Evolutionary conservation across 2,888 invertebrate genomes (phyloP).

Genomic region (Leptinotarsa rubiginosa): DNA sequence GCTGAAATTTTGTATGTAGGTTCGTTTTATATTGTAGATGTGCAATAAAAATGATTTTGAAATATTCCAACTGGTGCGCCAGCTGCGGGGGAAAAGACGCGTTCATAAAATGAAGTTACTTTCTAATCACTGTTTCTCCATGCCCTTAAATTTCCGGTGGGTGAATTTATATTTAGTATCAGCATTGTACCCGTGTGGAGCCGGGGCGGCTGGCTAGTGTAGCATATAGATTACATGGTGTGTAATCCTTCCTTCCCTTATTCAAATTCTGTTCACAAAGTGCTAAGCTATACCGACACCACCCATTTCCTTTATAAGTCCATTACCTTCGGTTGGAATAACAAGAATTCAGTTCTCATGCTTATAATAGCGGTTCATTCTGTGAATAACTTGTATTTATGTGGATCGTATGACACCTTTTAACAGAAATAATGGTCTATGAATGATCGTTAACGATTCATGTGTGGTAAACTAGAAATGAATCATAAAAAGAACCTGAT

Average conservation of each 20-base stretch:
- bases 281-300: slow-evolving; percentile 30
- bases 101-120: too few relatives aligned
- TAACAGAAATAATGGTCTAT: slow-evolving; percentile 15
- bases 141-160: too few relatives aligned
- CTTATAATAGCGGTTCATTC: slow-evolving; percentile 1
- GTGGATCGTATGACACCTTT: slow-evolving; percentile 25
- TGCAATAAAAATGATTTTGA: too few relatives aligned
- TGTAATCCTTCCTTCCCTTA: neutral
- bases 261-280: slow-evolving; percentile 35
- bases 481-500: slow-evolving; percentile 9
- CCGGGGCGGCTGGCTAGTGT: too few relatives aligned
- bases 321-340: slow-evolving; percentile 22
- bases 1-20: too few relatives aligned
- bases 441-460: slow-evolving; percentile 2
- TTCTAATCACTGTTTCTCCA: too few relatives aligned
- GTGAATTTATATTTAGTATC: too few relatives aligned
- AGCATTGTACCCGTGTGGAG: too few relatives aligned
- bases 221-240: neutral
- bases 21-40: too few relatives aligned
- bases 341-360: slow-evolving; percentile 23
- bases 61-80: too few relatives aligned
- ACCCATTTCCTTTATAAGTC: slow-evolving; percentile 40
- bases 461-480: neutral
- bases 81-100: too few relatives aligned
- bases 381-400: slow-evolving; percentile 16